Evolutionary conservation across 1,140 invertebrate species (phyloP), one percentile per base, ranked within the genome.

Genomic region (Venturia canescens): DNA sequence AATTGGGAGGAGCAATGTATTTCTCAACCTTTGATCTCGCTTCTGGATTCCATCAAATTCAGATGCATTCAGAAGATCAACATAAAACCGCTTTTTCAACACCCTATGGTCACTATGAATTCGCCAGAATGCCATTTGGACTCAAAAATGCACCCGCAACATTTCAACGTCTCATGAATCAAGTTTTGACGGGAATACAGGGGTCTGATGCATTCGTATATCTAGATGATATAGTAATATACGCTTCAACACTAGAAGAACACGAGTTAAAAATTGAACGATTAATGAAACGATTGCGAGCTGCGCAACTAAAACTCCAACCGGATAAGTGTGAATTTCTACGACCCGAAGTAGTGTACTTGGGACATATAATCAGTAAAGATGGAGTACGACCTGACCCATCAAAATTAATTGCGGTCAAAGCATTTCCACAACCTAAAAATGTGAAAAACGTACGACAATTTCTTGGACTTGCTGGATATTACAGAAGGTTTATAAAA

Each of bases 141-240:
- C n/a, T n/a, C n/a, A n/a, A n/a, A n/a, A n/a, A n/a, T n/a, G 4
- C 48, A 53, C 48, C 48, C 15, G 48, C 48, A 53, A 16, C 48
- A 53, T 53, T 53, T 53, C 48, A 53, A 53, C 48, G 48, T 53
- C 48, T 53, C 48, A 53, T 53, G 48, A 53, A 53, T 15, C 48
- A 53, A 53, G 48, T 53, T 15, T 15, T 53, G 18, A 53, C 48
- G 3, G 48, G 48, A 53, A 53, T 53, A 5, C 48, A 53, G 15
- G 48, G 48, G 15, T 53, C 48, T 7, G 48, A 53, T 15, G 48
- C 48, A 53, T 53, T 53, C 48, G 48, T 53, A 53, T 53, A 53
- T 53, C 15, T 53, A 15, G 48, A 53, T 15, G 48, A 53, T 15
- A 53, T 53, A 53, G 48, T 53, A 3, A 53, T 53, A 53, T 53